Conservation (phyloP, 1,140 invertebrate species). For the Lucilia cuprina region DNA sequence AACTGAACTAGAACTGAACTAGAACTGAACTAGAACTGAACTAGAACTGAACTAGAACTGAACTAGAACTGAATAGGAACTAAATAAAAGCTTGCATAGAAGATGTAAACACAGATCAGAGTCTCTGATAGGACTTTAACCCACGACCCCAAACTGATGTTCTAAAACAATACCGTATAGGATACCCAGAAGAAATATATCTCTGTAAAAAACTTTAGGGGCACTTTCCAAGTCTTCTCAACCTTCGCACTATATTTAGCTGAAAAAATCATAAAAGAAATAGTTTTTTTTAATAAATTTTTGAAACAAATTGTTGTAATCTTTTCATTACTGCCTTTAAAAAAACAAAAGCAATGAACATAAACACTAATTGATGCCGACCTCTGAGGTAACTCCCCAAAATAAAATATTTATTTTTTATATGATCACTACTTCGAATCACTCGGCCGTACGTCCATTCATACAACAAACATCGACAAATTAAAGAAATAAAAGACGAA, state of each 20-base stretch:
- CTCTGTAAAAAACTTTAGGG: neutral
- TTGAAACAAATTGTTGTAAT: conserved; percentile 27
- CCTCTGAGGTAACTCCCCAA: conserved; percentile 25
- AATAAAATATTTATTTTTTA: neutral
- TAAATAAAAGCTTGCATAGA: too few species aligned
- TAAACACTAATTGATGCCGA: conserved; percentile 32
- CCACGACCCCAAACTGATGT: too few species aligned
- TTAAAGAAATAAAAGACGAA: neutral
- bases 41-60: too few species aligned
- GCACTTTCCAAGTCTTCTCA: neutral
- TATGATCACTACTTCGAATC: neutral
- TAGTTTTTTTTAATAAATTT: neutral
- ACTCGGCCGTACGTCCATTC: neutral
- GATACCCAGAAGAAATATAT: too few species aligned
- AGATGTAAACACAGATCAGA: too few species aligned
- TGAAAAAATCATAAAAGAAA: neutral
- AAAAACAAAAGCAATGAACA: conserved; percentile 13
- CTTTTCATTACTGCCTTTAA: neutral
- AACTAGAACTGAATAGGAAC: too few species aligned
- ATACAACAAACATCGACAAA: neutral
- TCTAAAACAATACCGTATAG: too few species aligned
- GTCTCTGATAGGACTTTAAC: too few species aligned
- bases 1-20: too few species aligned
- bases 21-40: too few species aligned
- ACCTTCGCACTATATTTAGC: neutral